Base-by-base conservation (phyloP, 1,140 invertebrate species). In the Temnothorax nylanderi region DNA sequence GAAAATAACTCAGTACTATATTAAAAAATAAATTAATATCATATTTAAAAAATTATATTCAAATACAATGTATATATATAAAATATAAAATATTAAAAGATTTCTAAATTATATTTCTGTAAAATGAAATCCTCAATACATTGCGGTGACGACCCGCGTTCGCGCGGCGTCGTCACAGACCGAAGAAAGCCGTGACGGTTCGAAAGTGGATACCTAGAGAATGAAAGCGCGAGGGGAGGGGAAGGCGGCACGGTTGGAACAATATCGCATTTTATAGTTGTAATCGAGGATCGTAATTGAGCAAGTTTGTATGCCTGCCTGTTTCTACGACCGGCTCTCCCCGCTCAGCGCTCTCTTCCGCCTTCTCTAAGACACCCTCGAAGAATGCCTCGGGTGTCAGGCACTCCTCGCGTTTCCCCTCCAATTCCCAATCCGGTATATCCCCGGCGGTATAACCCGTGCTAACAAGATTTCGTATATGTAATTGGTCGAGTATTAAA, bases 401-500 rank as follows among this genome's bases (percentile, higher is more conserved):
- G 54, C 26, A 26, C 91, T 90, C 89, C 85, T 91, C 88, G 74
- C 82, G 32, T 16, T 26, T 72, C 26, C 32, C 80, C 67, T 34
- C 75, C 84, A 77, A 86, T 87, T 89, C 88, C 85, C 69, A 76
- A 87, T 90, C 84, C 88, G 89, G 90, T 91, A 86, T 87, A 86
- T 87, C 90, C 89, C 87, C 88, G 87, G 72, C 92, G 92, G 90
- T 95, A 94, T 95, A 95, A 95, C 95, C 94, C 90, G 91, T 92
- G 92, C 94, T 95, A 95, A 95, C 95, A 95, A 95, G 95, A 95
- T 95, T 95, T 95, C 94, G 94, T 95, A 94, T 93, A 95, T 95
- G 94, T 95, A 95, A 95, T 95, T 95, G 95, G 94, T 95, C 91
- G 94, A 94, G 94, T 95, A 95, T 95, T 95, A 95, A 95, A 95